These are phyloP conservation scores for Acropternis orthonyx DNA, from an alignment of 2,797 vertebrate species.

Conservation along the genomic window DNA sequence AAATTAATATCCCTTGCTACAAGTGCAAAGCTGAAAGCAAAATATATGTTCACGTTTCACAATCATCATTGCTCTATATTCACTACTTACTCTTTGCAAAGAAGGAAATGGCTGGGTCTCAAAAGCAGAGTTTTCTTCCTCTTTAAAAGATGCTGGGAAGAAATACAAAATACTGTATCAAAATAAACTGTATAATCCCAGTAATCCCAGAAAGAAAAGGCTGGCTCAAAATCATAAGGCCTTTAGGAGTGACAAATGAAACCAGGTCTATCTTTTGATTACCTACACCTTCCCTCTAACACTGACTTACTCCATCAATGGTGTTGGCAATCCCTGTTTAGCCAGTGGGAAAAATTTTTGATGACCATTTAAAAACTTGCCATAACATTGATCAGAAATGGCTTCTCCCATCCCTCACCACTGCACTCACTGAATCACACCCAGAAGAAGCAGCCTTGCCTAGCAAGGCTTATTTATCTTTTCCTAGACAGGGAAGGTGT, in stretches of 20 bases:
- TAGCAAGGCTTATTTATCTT: neutral
- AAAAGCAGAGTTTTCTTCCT: slow-evolving; percentile 85
- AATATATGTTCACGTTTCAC: neutral
- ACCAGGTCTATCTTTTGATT: neutral
- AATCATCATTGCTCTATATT: neutral
- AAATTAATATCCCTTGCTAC: neutral
- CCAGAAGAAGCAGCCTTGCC: neutral
- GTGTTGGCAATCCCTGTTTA: neutral
- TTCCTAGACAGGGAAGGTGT: neutral
- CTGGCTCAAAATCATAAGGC: neutral
- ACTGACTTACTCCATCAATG: fast-evolving
- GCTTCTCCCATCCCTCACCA: neutral
- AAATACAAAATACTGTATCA: slow-evolving; percentile 19
- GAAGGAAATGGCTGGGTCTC: slow-evolving; percentile 97
- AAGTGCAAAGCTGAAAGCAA: neutral
- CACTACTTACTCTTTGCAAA: slow-evolving; percentile 84
- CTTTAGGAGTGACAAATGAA: neutral
- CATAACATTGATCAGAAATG: neutral
- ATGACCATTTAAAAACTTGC: neutral
- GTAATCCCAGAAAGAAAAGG: neutral
- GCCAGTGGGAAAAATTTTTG: neutral
- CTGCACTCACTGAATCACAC: neutral
- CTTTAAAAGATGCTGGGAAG: slow-evolving; percentile 82
- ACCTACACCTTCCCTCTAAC: neutral
- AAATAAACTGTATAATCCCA: neutral